Base-by-base conservation (phyloP, 2,888 invertebrate species). In the Drosophila helvetica region DNA sequence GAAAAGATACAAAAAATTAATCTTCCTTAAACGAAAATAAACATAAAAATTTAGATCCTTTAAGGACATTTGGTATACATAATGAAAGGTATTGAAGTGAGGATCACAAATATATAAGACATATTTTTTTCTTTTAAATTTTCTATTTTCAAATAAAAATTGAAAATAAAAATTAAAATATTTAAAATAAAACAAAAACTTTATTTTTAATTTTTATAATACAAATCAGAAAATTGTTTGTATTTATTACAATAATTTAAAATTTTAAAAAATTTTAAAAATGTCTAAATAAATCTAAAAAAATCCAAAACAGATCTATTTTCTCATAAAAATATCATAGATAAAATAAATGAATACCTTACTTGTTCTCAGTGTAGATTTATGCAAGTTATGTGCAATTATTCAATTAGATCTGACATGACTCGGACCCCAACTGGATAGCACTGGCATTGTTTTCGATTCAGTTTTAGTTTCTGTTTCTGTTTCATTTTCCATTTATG, bases 391-490 rank as follows among this genome's bases (percentile, higher is more conserved):
- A 66, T 55, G 48, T 45, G 63, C 63, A 71, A 71, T 71, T 71
- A 72, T 72, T 72, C 64, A 71, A 72, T 72, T 72, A 71, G 43
- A 55, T 43, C 48, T 66, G 66, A 66, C 67, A 38, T 55, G 48
- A 45, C 70, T 63, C 54, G 60, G 33, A 70, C 47, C 27, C 51
- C 46, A 63, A 71, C 71, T 58, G 57, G 73, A 50, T 71, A 71
- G 73, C 71, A 71, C 59, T 76, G 66, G 47, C 66, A 69, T 78
- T 75, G 62, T 65, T 62, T 68, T 12, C 65, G 46, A 43, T 65
- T 43, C 12, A 47, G 38, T 51, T 65, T 43, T 10, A 47, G 38
- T 51, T 50, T 19, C 38, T 15, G 38, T 15, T 38, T 38, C 15
- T 38, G 15, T 38, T 38, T 38, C 38, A 62, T 46, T 70, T 62